phyloP scores from a whole-genome alignment of 2,113 vertebrate species.

The Garra rufa region DNA sequence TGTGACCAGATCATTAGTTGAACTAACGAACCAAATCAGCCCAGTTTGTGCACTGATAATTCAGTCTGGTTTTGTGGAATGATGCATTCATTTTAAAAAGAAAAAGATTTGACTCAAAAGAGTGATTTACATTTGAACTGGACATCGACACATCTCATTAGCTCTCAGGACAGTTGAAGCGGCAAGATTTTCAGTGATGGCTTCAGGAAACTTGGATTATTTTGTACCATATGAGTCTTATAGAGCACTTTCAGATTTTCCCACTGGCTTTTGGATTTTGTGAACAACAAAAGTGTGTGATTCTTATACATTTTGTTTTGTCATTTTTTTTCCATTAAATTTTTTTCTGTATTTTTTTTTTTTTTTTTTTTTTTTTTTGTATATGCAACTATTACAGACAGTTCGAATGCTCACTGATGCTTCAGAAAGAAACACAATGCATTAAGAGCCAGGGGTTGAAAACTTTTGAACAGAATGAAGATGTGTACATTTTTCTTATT shows the following conservation, averaged over 20 bases:
- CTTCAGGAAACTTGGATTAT: background rate
- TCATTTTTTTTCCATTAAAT: no score
- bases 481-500: no score
- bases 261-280: no score
- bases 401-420: no score
- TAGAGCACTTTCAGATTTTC: background rate
- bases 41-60: constrained; percentile 2
- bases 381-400: no score
- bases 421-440: no score
- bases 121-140: background rate
- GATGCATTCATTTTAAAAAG: background rate
- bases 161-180: background rate
- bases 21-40: background rate
- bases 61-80: background rate
- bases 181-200: background rate
- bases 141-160: background rate
- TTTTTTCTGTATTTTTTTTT: no score
- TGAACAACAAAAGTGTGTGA: no score
- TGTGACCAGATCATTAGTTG: background rate
- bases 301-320: no score
- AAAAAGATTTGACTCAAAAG: background rate
- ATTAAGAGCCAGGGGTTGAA: no score
- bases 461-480: no score
- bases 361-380: no score
- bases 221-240: background rate